These are phyloP conservation scores for Salminus brasiliensis DNA, from an alignment of 2,113 vertebrate species.

Conservation along the genomic window DNA sequence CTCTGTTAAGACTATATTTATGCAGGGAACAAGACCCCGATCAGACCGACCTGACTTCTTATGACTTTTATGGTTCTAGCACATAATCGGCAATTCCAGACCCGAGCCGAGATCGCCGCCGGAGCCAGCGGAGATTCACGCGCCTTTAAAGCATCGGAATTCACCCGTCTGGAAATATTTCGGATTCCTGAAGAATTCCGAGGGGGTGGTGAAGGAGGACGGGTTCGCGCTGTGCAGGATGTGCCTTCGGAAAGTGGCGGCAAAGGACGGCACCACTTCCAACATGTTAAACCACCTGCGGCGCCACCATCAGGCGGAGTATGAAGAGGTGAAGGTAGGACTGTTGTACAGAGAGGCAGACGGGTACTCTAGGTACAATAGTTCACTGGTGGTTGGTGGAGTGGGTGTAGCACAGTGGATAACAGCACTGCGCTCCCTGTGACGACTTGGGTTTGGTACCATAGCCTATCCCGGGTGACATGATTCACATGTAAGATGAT, in stretches of 20 bases:
- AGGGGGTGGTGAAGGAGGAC: constrained; percentile 32
- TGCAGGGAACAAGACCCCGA: background rate
- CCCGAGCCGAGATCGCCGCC: background rate
- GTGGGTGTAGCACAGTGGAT: too few species aligned
- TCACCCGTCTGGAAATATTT: constrained; percentile 38
- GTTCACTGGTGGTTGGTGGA: too few species aligned
- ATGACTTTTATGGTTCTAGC: background rate
- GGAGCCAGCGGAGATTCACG: background rate
- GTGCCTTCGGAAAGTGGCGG: constrained; percentile 29
- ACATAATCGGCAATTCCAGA: background rate
- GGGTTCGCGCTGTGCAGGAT: constrained; percentile 27
- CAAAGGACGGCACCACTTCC: constrained; percentile 28
- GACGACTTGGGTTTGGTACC: too few species aligned
- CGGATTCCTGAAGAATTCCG: background rate
- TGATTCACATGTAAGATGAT: too few species aligned
- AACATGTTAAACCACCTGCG: constrained; percentile 47
- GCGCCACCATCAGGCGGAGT: constrained; percentile 39
- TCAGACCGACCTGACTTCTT: background rate
- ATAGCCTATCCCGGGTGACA: too few species aligned
- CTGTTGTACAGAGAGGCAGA: background rate
- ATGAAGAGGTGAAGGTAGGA: constrained; percentile 42
- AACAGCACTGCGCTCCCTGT: too few species aligned
- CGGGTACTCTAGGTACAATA: too few species aligned
- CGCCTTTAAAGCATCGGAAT: constrained; percentile 10
- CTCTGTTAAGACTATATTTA: too few species aligned